A percentile compares a stretch with the other conserved stretches of the same genome.
Conservation (phyloP, 2,888 invertebrate species). For the Aradus depressus region DNA sequence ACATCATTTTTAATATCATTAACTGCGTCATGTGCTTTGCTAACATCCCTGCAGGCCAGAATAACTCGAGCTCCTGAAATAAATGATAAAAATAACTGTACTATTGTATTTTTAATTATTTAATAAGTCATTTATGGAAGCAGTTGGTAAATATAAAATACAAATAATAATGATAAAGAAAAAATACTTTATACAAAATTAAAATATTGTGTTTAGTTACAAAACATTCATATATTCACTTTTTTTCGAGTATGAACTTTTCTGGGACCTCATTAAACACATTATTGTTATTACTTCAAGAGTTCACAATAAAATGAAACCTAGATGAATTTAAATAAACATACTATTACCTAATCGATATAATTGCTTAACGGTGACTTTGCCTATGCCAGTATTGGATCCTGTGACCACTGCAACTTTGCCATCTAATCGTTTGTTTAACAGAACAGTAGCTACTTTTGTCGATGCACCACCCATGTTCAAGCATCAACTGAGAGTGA, state of each 20-base stretch:
- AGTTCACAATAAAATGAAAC: too few relatives aligned
- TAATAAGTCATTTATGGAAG: too few relatives aligned
- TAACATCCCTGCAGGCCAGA: conserved; percentile 46
- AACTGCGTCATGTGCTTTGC: conserved; percentile 45
- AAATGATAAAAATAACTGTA: conserved; percentile 7
- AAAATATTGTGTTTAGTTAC: too few relatives aligned
- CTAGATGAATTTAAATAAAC: background rate
- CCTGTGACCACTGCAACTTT: conserved; percentile 41
- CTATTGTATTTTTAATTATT: too few relatives aligned
- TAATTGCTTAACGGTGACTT: conserved; percentile 34
- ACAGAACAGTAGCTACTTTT: conserved; percentile 20
- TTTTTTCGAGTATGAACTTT: background rate
- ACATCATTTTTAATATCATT: conserved; percentile 40
- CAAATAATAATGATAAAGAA: too few relatives aligned
- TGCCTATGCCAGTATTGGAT: conserved; percentile 35
- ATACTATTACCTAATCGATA: conserved; percentile 33
- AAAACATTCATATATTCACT: too few relatives aligned
- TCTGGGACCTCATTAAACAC: too few relatives aligned
- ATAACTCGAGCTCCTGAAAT: conserved; percentile 45
- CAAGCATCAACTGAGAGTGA: too few relatives aligned
- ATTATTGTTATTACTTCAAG: too few relatives aligned
- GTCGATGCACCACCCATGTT: conserved; percentile 27
- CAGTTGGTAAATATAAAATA: too few relatives aligned
- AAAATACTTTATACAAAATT: too few relatives aligned
- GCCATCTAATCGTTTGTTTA: conserved; percentile 36